phyloP scores from a whole-genome alignment of 2,797 vertebrate genomes.

The Sternotherus odoratus region DNA sequence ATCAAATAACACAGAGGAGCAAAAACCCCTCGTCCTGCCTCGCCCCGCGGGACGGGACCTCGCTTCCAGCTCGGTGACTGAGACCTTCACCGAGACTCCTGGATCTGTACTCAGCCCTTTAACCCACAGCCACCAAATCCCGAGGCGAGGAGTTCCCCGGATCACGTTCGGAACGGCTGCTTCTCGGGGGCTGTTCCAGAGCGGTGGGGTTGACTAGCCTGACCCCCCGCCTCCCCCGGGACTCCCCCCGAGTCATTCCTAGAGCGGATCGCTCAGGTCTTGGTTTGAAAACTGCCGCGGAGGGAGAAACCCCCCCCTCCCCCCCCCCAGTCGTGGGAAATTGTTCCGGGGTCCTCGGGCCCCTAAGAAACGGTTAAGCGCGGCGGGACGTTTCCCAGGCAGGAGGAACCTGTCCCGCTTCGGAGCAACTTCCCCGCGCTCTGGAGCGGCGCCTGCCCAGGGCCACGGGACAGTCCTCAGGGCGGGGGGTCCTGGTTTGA shows the following conservation, averaged over 20 bases:
- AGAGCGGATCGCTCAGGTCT: not conserved
- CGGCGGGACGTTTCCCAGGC: not conserved
- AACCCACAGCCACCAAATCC: not conserved
- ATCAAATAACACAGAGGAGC: too few species aligned
- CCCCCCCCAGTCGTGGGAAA: not conserved
- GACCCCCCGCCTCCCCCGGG: too few species aligned
- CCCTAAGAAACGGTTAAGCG: not conserved
- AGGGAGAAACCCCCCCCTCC: not conserved
- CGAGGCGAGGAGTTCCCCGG: not conserved
- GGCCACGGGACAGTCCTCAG: not conserved
- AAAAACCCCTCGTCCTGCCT: not conserved
- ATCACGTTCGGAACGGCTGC: not conserved
- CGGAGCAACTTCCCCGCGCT: too few species aligned
- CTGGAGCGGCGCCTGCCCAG: too few species aligned
- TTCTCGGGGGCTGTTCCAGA: not conserved
- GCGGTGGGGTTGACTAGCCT: not conserved
- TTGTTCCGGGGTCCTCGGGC: not conserved
- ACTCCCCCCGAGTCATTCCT: not conserved
- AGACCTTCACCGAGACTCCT: too few species aligned
- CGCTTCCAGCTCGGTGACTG: too few species aligned
- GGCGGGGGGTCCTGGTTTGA: too few species aligned
- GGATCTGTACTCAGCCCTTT: not conserved
- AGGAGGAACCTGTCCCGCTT: not conserved
- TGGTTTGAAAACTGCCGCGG: not conserved
- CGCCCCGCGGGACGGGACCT: too few species aligned